Percentiles rank a stretch among this genome's conserved stretches.
Conservation (phyloP, 2,888 invertebrate species). For the Cheilosia urbana region DNA sequence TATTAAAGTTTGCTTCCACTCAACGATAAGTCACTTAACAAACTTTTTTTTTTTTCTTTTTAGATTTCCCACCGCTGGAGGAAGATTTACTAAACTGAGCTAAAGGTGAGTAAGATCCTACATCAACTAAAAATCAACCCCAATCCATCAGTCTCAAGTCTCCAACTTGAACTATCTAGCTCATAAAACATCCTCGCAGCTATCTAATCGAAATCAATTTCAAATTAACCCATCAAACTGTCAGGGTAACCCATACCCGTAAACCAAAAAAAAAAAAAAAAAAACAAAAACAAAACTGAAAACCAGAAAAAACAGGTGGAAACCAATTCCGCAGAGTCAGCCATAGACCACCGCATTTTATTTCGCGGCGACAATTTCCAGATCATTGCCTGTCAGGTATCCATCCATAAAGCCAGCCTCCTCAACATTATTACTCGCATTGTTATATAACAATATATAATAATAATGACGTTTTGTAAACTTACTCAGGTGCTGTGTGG, state of each 20-base stretch:
- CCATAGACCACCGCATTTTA: slow-evolving; percentile 53
- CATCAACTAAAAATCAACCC: background rate
- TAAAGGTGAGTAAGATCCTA: slow-evolving; percentile 42
- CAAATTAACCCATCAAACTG: slow-evolving; percentile 38
- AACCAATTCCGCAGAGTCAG: slow-evolving; percentile 47
- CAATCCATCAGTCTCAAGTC: background rate
- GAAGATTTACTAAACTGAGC: slow-evolving; percentile 13
- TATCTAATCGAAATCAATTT: slow-evolving; percentile 20
- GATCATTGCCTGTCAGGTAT: slow-evolving; percentile 52
- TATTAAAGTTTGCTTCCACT: no score
- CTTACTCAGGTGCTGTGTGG: slow-evolving; percentile 33
- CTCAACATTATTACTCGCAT: background rate
- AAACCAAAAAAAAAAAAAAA: background rate
- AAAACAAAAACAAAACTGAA: background rate
- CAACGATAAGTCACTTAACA: no score
- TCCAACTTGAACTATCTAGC: slow-evolving; percentile 48
- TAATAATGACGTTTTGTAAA: slow-evolving; percentile 39
- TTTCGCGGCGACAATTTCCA: slow-evolving; percentile 69
- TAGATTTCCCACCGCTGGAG: no score
- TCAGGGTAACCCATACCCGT: slow-evolving; percentile 15
- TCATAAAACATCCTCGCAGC: slow-evolving; percentile 41
- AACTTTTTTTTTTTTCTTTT: no score
- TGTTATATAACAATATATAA: slow-evolving; percentile 67
- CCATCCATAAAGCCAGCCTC: slow-evolving; percentile 15
- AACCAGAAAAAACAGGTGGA: slow-evolving; percentile 57